These are phyloP conservation scores for Rhabdomys pumilio DNA, from an alignment of 2,797 vertebrate genomes.

Conservation along the genomic window DNA sequence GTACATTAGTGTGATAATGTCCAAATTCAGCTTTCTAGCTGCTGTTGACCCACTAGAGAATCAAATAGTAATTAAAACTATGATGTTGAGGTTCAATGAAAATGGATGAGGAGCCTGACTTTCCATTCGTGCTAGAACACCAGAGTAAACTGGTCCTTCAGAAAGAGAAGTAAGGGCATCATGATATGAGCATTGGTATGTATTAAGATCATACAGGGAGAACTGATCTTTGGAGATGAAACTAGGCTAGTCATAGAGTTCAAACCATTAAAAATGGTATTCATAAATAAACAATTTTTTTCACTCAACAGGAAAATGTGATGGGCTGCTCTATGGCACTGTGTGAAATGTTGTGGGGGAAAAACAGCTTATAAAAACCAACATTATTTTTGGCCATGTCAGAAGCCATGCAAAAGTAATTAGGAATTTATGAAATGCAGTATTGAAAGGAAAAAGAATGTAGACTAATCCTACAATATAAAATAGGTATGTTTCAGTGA, in stretches of 20 bases:
- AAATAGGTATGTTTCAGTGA: conserved; percentile 19
- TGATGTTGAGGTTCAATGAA: conserved; percentile 63
- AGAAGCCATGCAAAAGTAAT: conserved; percentile 23
- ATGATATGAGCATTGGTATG: background rate
- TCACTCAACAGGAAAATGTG: conserved; percentile 33
- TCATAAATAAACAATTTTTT: conserved; percentile 72
- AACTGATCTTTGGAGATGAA: conserved; percentile 72
- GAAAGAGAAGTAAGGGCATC: conserved; percentile 47
- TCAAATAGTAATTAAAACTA: conserved; percentile 61
- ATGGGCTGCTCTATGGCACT: background rate
- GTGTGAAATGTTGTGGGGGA: background rate
- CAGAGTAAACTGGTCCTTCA: conserved; percentile 45
- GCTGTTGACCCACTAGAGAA: conserved; percentile 58
- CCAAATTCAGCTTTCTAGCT: conserved; percentile 75
- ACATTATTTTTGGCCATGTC: conserved; percentile 14
- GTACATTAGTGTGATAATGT: conserved; percentile 70
- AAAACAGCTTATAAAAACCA: background rate
- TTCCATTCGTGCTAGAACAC: conserved; percentile 43
- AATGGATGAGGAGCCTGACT: conserved; percentile 70
- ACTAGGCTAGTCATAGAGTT: conserved; percentile 52
- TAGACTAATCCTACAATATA: background rate
- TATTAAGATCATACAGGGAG: conserved; percentile 72
- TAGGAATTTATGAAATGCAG: background rate
- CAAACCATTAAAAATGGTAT: conserved; percentile 35
- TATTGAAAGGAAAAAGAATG: conserved; percentile 25